Conservation (phyloP, 1,140 invertebrate genomes). For the Cotesia vestalis region DNA sequence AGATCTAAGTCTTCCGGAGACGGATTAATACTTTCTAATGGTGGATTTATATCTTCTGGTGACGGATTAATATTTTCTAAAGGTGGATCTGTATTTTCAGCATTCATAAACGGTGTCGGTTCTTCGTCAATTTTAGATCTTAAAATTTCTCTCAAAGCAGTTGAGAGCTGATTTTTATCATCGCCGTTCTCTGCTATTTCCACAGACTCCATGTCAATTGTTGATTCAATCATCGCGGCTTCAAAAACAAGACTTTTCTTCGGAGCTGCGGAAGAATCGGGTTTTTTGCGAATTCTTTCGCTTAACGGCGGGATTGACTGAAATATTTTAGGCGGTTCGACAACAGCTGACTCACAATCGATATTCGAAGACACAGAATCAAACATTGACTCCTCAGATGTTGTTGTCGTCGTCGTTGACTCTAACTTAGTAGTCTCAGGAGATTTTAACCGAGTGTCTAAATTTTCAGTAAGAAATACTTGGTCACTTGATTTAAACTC, state of each 20-base stretch:
- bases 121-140: slow-evolving; percentile 55
- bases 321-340: slow-evolving; percentile 50
- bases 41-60: slow-evolving; percentile 30
- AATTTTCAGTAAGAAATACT: slow-evolving; percentile 3
- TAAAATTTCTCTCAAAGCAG: slow-evolving; percentile 54
- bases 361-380: slow-evolving; percentile 49
- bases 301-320: slow-evolving; percentile 60
- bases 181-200: slow-evolving; percentile 44
- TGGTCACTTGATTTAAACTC: slow-evolving; percentile 1
- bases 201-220: slow-evolving; percentile 51
- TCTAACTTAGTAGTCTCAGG: slow-evolving; percentile 37
- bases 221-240: slow-evolving; percentile 60
- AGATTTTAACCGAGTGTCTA: neutral
- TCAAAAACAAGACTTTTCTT: slow-evolving; percentile 58
- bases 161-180: slow-evolving; percentile 56
- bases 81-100: slow-evolving; percentile 32
- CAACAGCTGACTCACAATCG: slow-evolving; percentile 42
- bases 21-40: slow-evolving; percentile 6
- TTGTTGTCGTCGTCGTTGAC: slow-evolving; percentile 21
- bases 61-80: neutral
- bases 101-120: slow-evolving; percentile 28
- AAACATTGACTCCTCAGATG: slow-evolving; percentile 51
- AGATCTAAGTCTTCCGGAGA: slow-evolving; percentile 8
- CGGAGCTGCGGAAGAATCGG: slow-evolving; percentile 38
- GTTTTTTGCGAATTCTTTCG: slow-evolving; percentile 62